Conservation (phyloP, 1,140 invertebrate species). For the Calliopsis andreniformis region DNA sequence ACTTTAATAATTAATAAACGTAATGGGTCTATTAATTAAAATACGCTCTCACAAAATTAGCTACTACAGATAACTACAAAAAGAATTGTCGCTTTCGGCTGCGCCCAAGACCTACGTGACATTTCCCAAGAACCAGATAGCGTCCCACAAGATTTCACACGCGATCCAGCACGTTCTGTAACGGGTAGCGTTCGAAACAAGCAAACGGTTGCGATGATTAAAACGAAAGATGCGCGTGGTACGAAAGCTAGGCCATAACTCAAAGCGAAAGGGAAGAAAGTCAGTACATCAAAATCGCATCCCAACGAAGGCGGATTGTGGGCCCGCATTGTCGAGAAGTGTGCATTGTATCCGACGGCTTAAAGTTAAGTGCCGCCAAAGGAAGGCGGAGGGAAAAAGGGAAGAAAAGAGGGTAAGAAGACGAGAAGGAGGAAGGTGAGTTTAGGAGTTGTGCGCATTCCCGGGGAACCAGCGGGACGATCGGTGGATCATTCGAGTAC, state of each 20-base stretch:
- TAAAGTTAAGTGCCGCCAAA: slow-evolving; percentile 73
- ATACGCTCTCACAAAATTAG: too few relatives aligned
- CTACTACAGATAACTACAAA: too few relatives aligned
- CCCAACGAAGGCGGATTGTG: slow-evolving; percentile 52
- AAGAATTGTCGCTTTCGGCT: too few relatives aligned
- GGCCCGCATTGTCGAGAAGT: slow-evolving; percentile 57
- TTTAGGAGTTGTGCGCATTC: slow-evolving; percentile 58
- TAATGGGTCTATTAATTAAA: too few relatives aligned
- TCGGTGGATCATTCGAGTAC: slow-evolving; percentile 74
- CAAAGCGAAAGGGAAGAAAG: slow-evolving; percentile 46
- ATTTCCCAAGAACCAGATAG: background rate
- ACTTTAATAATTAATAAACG: too few relatives aligned
- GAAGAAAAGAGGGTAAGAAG: slow-evolving; percentile 32
- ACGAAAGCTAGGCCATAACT: background rate
- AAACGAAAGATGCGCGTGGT: slow-evolving; percentile 23
- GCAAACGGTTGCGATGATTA: slow-evolving; percentile 13
- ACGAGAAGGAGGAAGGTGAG: slow-evolving; percentile 36
- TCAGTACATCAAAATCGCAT: slow-evolving; percentile 74
- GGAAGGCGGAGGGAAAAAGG: slow-evolving; percentile 32
- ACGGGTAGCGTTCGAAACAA: slow-evolving; percentile 7
- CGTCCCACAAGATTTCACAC: background rate
- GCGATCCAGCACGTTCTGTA: background rate
- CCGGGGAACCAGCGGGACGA: slow-evolving; percentile 57
- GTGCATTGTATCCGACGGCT: slow-evolving; percentile 62
- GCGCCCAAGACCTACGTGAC: background rate